Evolutionary conservation across 2,113 vertebrate genomes (phyloP), one percentile per base, ranked within the genome.

Genomic region (Tylochromis polylepis): DNA sequence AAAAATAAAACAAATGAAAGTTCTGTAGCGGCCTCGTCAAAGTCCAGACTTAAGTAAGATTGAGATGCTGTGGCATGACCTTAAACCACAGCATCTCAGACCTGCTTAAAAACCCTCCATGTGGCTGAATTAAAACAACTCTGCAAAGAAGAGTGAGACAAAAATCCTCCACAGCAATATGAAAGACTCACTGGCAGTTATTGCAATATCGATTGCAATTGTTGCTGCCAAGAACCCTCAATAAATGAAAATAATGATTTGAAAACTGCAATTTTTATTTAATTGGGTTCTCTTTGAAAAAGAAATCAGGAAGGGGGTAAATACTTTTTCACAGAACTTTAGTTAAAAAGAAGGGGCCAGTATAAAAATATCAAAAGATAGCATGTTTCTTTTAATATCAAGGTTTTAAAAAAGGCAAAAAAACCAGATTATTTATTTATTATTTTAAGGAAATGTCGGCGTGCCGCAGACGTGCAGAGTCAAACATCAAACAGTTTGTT

Each of bases 121-220:
- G 5, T 31, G 58, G 29, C 57, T 6, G 58, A 62, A 62, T 34
- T 34, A 34, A 62, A 34, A 11, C 29, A 11, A 0, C 34, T 34
- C 31, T 1, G 5, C 11, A 36, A 62, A 36, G 18, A 36, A n/a
- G 31, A 36, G 5, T 2, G 1, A 3, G 62, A 16, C 5, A 16
- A 49, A 49, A 49, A 49, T 49, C 46, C 46, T 49, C 46, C 46
- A 49, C 46, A 49, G 15, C 14, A 3, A 49, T 49, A n/a, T 41
- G n/a, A 41, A 41, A 15, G 36, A 70, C 36, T 41, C 1, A 1
- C 10, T 62, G 29, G 59, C 59, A 62, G 0, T 38, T 65, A 65
- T n/a, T 12, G 0, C 0, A 65, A 65, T n/a, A 14, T 20, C 11
- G 4, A 0, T 65, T 65, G 34, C 11, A 65, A 5, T 65, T 65